Conservation (phyloP, 2,888 invertebrate genomes). For the Orthosia gothica region DNA sequence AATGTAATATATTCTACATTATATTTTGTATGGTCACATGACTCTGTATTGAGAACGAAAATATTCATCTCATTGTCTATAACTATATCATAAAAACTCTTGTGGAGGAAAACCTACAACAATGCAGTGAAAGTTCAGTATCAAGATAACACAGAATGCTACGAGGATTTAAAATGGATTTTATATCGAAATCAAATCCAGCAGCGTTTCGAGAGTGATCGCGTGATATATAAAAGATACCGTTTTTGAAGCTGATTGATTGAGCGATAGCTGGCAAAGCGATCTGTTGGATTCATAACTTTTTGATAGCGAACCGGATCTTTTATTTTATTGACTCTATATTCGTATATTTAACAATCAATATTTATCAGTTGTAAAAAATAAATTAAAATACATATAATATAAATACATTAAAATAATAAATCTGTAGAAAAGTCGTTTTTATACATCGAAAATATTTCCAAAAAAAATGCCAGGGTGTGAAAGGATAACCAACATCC, state of each 20-base stretch:
- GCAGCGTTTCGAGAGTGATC: slow-evolving; percentile 3
- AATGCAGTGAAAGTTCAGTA: not conserved
- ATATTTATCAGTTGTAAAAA: not conserved
- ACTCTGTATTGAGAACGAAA: not conserved
- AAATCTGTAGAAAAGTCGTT: too few relatives aligned
- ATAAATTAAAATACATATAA: too few relatives aligned
- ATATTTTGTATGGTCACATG: too few relatives aligned
- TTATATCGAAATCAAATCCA: slow-evolving; percentile 34
- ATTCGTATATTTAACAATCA: too few relatives aligned
- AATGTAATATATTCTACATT: too few relatives aligned
- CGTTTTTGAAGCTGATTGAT: slow-evolving; percentile 37
- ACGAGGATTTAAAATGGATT: slow-evolving; percentile 24
- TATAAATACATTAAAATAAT: too few relatives aligned
- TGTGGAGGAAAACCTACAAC: not conserved
- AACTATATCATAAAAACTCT: not conserved
- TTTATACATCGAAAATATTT: too few relatives aligned
- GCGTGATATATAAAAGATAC: too few relatives aligned
- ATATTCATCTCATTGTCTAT: not conserved
- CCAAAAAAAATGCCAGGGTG: too few relatives aligned
- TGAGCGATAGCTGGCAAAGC: slow-evolving; percentile 12
- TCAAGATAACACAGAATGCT: slow-evolving; percentile 18
- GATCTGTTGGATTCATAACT: not conserved
- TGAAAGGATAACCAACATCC: too few relatives aligned
- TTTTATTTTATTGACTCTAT: slow-evolving; percentile 1
- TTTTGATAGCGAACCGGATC: not conserved